Conservation (phyloP, 1,140 invertebrate species). For the Drosophila baimaii region DNA sequence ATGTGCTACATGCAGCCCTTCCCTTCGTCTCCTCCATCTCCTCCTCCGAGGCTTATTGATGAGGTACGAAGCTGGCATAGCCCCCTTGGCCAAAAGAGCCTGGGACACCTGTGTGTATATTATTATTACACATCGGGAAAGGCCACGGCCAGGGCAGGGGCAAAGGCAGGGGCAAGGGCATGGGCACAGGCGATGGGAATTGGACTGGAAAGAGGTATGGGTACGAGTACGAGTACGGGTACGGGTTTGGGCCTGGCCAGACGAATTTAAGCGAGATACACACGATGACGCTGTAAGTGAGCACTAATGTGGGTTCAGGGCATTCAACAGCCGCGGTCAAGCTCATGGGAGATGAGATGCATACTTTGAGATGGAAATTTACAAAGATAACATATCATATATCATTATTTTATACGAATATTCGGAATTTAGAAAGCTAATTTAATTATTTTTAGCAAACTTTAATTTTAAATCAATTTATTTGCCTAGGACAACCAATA, state of each 20-base stretch:
- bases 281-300: constrained; percentile 72
- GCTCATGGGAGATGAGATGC: neutral
- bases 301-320: constrained; percentile 65
- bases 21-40: too few species aligned
- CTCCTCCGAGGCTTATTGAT: constrained; percentile 65
- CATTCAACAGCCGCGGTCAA: constrained; percentile 33
- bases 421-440: too few species aligned
- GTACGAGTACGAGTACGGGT: constrained; percentile 18
- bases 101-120: constrained; percentile 81
- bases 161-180: constrained; percentile 14
- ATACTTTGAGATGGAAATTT: neutral
- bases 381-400: too few species aligned
- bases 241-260: constrained; percentile 37
- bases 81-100: constrained; percentile 58
- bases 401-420: neutral
- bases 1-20: constrained; percentile 74
- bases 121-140: constrained; percentile 74
- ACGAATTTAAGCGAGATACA: constrained; percentile 70
- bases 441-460: neutral
- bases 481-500: too few species aligned
- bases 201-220: constrained; percentile 18
- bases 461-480: neutral
- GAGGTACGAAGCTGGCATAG: constrained; percentile 74
- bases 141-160: constrained; percentile 1
- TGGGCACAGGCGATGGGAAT: constrained; percentile 22